Evolutionary conservation across 2,797 vertebrate species (phyloP).

Genomic region (Naso thynnoides): DNA sequence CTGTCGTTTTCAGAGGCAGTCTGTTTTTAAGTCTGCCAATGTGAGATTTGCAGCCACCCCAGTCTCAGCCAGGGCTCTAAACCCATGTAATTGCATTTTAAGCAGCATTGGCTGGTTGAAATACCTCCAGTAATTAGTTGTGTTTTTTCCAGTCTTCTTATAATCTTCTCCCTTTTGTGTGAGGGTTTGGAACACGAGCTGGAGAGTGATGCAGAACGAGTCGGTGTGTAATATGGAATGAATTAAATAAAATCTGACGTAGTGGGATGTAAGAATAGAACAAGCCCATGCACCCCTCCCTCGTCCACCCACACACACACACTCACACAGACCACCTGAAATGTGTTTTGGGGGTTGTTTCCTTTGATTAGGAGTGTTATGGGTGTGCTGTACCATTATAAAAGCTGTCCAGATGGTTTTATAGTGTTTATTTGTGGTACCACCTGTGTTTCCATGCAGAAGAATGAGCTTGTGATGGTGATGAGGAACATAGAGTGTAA

Average conservation of each 20-base stretch:
- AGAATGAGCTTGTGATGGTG: slow-evolving; percentile 63
- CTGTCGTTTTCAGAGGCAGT: slow-evolving; percentile 58
- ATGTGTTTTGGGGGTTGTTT: slow-evolving; percentile 79
- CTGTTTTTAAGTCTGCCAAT: slow-evolving; percentile 69
- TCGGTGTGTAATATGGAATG: slow-evolving; percentile 68
- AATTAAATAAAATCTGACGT: slow-evolving; percentile 72
- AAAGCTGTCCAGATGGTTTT: slow-evolving; percentile 78
- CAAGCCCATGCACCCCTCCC: slow-evolving; percentile 36
- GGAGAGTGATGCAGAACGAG: slow-evolving; percentile 55
- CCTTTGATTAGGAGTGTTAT: slow-evolving; percentile 83
- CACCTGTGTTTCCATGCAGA: slow-evolving; percentile 81
- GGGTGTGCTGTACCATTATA: slow-evolving; percentile 76
- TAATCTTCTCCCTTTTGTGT: slow-evolving; percentile 78
- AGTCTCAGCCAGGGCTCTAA: slow-evolving; percentile 72
- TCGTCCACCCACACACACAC: slow-evolving; percentile 14
- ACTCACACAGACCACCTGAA: slow-evolving; percentile 75
- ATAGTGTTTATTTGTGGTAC: slow-evolving; percentile 81
- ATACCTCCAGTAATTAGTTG: slow-evolving; percentile 84
- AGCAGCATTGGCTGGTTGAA: slow-evolving; percentile 80
- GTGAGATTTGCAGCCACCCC: slow-evolving; percentile 71
- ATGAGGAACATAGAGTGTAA: slow-evolving; percentile 66
- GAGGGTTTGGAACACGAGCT: slow-evolving; percentile 60
- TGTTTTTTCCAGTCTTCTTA: slow-evolving; percentile 80
- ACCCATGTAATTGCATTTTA: slow-evolving; percentile 83
- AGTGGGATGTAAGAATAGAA: slow-evolving; percentile 72